Evolutionary conservation across 2,888 invertebrate genomes (phyloP), one percentile per base, ranked within the genome.

Genomic region (Allygus modestus): DNA sequence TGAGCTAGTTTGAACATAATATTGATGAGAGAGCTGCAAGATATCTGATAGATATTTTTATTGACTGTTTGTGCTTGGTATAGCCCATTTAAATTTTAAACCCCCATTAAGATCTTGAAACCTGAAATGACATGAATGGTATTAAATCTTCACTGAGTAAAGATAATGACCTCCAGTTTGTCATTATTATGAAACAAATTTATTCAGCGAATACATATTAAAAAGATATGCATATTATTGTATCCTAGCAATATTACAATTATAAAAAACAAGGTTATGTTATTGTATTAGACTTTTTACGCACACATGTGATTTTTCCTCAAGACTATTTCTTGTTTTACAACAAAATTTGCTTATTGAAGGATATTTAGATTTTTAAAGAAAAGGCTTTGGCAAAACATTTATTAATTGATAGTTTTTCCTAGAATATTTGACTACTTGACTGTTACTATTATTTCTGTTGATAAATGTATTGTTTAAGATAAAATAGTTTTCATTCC

Each of bases 381-480:
- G n/a, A n/a, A n/a, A n/a, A n/a, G n/a, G n/a, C n/a, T n/a, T n/a
- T n/a, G n/a, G n/a, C n/a, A n/a, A n/a, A n/a, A n/a, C 12, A 9
- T 46, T 9, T 46, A 2, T 46, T 46, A 17, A 46, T n/a, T n/a
- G 12, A 12, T 1, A 46, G 46, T 1, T 46, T 46, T 46, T 46
- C 2, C 46, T 46, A 46, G 46, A 46, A 17, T 41, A n/a, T 37
- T 17, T 2, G 12, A 4, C 12, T 46, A 46, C 1, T 46, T 12
- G 12, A 46, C 12, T 37, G 1, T 46, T 17, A 9, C 12, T n/a
- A 1, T 23, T 58, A 58, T 11, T 23, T 23, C 58, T 58, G 58
- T 58, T 58, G 58, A n/a, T 58, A 58, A 58, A 58, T 58, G 58
- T 58, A 17, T 58, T 23, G 58, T 37, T 58, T 58, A 58, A 58